Evolutionary conservation across 2,888 invertebrate species (phyloP).

Genomic region (Aricia artaxerxes): DNA sequence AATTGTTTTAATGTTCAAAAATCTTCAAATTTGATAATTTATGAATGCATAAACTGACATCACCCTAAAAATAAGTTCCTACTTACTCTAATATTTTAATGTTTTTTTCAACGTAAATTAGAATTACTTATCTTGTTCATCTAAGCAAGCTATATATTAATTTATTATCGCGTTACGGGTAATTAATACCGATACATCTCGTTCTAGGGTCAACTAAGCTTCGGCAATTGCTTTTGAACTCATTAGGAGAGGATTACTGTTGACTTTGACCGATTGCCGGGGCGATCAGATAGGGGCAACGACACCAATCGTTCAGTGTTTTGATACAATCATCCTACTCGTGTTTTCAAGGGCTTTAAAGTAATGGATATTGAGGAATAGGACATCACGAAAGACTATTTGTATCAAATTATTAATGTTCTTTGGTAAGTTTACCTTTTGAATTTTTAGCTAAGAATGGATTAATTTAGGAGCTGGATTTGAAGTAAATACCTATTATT

Average conservation of each 20-base stretch:
- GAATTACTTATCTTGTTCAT: not conserved
- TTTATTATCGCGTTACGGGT: conserved; percentile 9
- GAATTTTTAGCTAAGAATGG: no score
- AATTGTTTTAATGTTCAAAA: no score
- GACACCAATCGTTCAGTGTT: conserved; percentile 56
- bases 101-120: not conserved
- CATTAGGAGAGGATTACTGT: conserved; percentile 71
- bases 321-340: conserved; percentile 9
- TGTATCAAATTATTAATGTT: no score
- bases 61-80: no score
- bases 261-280: conserved; percentile 71
- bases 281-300: conserved; percentile 57
- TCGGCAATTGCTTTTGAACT: conserved; percentile 71
- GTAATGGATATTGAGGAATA: not conserved
- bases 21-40: no score
- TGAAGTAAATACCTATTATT: no score
- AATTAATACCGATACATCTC: conserved; percentile 21
- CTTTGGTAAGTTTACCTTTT: no score
- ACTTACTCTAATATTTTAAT: no score
- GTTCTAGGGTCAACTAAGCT: conserved; percentile 47
- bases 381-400: not conserved
- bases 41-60: no score
- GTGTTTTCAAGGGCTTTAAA: conserved; percentile 14
- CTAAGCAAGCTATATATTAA: not conserved
- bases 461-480: no score